Base-by-base conservation (phyloP, 2,888 invertebrate genomes). In the Leptinotarsa rubiginosa region DNA sequence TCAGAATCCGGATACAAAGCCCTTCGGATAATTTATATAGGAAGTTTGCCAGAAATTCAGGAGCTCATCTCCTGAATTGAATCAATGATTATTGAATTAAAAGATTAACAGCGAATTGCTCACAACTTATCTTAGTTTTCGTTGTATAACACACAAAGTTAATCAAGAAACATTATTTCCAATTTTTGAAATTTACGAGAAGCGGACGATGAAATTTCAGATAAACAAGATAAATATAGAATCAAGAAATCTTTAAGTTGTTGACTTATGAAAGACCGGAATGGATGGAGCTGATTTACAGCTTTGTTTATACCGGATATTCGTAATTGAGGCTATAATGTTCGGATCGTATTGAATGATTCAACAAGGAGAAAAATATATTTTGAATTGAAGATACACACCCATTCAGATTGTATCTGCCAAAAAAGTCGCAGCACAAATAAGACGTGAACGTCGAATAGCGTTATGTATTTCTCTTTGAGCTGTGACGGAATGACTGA, bases 21-120 rank as follows among this genome's bases (percentile, higher is more conserved):
- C 22, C 22, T 56, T 22, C 4, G 56, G 56, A 56, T 56, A 56
- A 56, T 56, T 56, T 56, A 56, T 56, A 56, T 56, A 22, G 56
- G 56, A 56, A 56, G 56, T 56, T 56, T 56, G 56, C 56, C 56
- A 56, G 56, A 13, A 56, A 56, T 56, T 22, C 20, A 22, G 56
- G 22, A 22, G 12, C 20, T 20, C 15, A 20, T 22, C 22, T 56
- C 56, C 20, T 56, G 25, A 56, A 56, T 56, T 56, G 22, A 56
- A 56, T 56, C 56, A 5, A 56, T 56, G 56, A 22, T 22, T 22
- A 56, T 56, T 56, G 15, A 56, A 56, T 56, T 56, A 56, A 18
- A 56, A 22, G 56, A 56, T 56, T 25, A 56, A 25, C 56, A 56
- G 56, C 12, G 25, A 56, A 56, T 56, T 56, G 56, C 56, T 56